phyloP scores from a whole-genome alignment of 2,113 vertebrate species.

The Chloropsis cyanopogon region DNA sequence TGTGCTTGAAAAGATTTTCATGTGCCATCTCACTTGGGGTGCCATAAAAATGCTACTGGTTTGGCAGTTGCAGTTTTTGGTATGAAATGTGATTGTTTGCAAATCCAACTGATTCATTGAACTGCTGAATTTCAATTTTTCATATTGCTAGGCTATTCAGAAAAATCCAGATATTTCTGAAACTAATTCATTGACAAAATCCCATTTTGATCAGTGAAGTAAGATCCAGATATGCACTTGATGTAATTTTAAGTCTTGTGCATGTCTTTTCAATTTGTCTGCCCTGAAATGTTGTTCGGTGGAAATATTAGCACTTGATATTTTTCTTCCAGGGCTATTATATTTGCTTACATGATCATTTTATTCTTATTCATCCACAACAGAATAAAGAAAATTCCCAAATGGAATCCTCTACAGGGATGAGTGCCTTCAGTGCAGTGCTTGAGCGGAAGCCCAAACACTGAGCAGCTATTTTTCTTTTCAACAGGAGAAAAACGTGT shows the following conservation, averaged over 20 bases:
- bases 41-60: background rate
- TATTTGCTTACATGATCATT: constrained; percentile 6
- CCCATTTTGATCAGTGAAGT: background rate
- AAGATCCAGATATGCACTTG: background rate
- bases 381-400: background rate
- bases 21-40: background rate
- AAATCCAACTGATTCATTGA: background rate
- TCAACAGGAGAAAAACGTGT: background rate
- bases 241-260: background rate
- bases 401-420: background rate
- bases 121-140: background rate
- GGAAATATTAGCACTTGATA: background rate
- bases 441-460: background rate
- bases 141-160: background rate
- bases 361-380: background rate
- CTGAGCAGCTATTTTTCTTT: constrained; percentile 29
- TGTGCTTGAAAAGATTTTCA: background rate
- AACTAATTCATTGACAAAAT: background rate
- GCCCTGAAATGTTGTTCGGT: background rate
- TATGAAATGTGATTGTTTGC: background rate
- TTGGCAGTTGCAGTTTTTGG: background rate
- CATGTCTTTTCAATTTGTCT: background rate
- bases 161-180: background rate
- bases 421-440: background rate
- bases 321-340: background rate